Conservation (phyloP, 1,140 invertebrate genomes). For the Apocrypta bakeri region DNA sequence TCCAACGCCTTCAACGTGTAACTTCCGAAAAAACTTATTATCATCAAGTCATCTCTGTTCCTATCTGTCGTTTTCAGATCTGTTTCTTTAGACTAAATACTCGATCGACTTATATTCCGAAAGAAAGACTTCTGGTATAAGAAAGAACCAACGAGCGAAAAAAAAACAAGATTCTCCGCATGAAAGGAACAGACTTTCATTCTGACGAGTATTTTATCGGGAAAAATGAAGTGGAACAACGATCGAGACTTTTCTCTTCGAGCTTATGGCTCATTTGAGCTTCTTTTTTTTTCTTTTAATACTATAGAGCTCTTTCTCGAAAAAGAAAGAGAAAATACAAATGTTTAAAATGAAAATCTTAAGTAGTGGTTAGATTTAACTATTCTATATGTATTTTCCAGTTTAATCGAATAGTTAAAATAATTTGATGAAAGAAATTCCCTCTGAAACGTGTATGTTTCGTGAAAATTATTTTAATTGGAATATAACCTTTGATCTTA, state of each 20-base stretch:
- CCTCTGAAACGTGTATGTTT: too few relatives aligned
- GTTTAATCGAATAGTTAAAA: too few relatives aligned
- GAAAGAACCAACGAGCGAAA: not conserved
- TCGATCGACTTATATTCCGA: not conserved
- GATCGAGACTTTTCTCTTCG: not conserved
- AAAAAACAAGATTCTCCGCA: slow-evolving; percentile 7
- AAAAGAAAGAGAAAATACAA: too few relatives aligned
- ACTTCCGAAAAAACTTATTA: not conserved
- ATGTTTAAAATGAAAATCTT: too few relatives aligned
- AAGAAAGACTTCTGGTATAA: not conserved
- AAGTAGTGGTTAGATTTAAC: too few relatives aligned
- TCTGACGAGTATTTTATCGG: slow-evolving; percentile 20
- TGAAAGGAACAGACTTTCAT: slow-evolving; percentile 4
- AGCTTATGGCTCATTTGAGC: not conserved
- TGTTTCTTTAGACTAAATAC: not conserved
- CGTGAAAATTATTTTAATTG: too few relatives aligned
- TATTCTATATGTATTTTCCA: too few relatives aligned
- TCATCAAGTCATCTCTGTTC: not conserved
- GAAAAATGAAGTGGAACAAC: slow-evolving; percentile 4
- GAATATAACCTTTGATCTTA: too few relatives aligned
- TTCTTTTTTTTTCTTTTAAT: not conserved
- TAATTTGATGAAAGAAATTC: too few relatives aligned
- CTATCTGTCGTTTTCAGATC: not conserved
- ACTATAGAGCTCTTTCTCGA: too few relatives aligned
- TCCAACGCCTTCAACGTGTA: not conserved